Evolutionary conservation across 1,140 invertebrate species (phyloP).

Genomic region (Drosophila sechellia): DNA sequence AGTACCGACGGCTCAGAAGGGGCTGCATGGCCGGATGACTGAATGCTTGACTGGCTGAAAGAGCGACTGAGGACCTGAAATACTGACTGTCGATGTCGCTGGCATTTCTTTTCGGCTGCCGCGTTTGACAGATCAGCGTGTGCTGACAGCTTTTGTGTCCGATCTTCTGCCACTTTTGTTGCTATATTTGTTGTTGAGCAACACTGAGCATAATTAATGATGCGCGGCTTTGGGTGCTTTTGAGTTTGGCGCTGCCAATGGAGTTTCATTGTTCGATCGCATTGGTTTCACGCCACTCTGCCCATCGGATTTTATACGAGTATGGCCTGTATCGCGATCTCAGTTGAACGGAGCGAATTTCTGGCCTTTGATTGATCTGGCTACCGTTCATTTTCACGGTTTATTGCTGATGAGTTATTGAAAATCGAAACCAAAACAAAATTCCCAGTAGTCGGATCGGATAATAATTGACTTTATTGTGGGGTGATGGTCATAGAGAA

Average conservation of each 20-base stretch:
- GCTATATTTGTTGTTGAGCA: conserved; percentile 51
- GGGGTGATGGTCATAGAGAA: conserved; percentile 4
- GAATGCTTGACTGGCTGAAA: conserved; percentile 5
- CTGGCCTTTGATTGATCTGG: conserved; percentile 69
- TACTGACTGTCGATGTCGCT: conserved; percentile 42
- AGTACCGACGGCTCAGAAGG: conserved; percentile 25
- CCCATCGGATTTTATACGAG: conserved; percentile 23
- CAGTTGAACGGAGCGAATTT: conserved; percentile 44
- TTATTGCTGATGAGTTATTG: conserved; percentile 67
- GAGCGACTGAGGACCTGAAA: conserved; percentile 2
- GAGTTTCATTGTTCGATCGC: conserved; percentile 67
- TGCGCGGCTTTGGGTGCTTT: conserved; percentile 76
- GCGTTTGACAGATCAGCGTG: conserved; percentile 80
- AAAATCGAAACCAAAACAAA: conserved; percentile 48
- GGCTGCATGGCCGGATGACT: conserved; percentile 20
- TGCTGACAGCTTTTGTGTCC: conserved; percentile 77
- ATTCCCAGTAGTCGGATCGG: conserved; percentile 42
- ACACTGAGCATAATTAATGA: conserved; percentile 82
- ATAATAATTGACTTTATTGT: conserved; percentile 41
- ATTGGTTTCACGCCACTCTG: conserved; percentile 73
- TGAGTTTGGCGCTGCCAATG: conserved; percentile 72
- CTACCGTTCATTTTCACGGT: conserved; percentile 79
- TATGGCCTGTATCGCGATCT: conserved; percentile 37
- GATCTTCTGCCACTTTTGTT: conserved; percentile 46
- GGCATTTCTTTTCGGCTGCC: conserved; percentile 68